Conservation (phyloP, 2,888 invertebrate species). For the Tetragonisca angustula region DNA sequence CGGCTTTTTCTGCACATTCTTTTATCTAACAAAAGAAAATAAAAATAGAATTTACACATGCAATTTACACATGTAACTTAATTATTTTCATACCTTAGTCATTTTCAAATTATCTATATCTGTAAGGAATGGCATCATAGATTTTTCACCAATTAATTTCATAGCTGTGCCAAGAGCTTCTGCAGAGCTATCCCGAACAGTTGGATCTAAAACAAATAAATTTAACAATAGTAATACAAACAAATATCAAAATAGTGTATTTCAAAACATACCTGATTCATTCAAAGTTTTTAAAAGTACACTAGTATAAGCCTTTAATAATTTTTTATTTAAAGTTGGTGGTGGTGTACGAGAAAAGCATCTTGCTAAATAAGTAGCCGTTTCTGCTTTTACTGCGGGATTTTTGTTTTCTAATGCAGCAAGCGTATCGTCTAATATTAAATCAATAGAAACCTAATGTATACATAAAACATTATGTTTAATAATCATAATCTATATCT, state of each 20-base stretch:
- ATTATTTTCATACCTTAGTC: slow-evolving; percentile 87
- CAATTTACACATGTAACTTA: neutral
- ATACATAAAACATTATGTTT: slow-evolving; percentile 22
- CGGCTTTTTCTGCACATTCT: slow-evolving; percentile 96
- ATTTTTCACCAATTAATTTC: slow-evolving; percentile 97
- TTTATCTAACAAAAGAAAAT: slow-evolving; percentile 87
- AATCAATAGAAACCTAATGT: slow-evolving; percentile 91
- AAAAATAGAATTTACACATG: neutral
- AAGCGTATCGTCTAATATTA: slow-evolving; percentile 93
- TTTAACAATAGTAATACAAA: neutral
- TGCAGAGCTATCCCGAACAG: slow-evolving; percentile 95
- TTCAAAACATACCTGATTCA: slow-evolving; percentile 87
- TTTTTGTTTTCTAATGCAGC: slow-evolving; percentile 96
- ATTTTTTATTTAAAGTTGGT: slow-evolving; percentile 93
- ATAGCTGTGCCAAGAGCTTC: slow-evolving; percentile 97
- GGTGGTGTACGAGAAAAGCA: slow-evolving; percentile 93
- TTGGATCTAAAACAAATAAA: slow-evolving; percentile 88
- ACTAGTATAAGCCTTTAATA: slow-evolving; percentile 92
- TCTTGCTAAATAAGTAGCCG: slow-evolving; percentile 92
- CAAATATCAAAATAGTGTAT: neutral
- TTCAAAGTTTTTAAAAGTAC: slow-evolving; percentile 92
- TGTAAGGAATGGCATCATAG: slow-evolving; percentile 92
- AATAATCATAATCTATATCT: too few species aligned
- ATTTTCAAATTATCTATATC: slow-evolving; percentile 96
- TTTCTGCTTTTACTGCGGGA: slow-evolving; percentile 95